These are phyloP conservation scores for Drosophila formosana DNA, from an alignment of 2,888 invertebrate species.

Conservation along the genomic window DNA sequence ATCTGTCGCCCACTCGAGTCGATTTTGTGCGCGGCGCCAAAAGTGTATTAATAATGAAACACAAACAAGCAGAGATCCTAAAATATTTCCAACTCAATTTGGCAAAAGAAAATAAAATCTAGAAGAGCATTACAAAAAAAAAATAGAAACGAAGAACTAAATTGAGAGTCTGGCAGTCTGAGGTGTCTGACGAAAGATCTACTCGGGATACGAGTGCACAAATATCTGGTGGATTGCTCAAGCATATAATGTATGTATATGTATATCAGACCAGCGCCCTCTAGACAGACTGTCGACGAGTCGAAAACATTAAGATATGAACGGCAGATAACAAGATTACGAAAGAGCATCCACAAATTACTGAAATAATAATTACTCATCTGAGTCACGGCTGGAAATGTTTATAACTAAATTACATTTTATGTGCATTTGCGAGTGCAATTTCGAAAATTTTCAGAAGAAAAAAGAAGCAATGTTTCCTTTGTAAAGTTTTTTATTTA, in stretches of 20 bases:
- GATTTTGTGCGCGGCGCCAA: slow-evolving; percentile 32
- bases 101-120: slow-evolving; percentile 16
- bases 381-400: slow-evolving; percentile 1
- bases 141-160: slow-evolving; percentile 1
- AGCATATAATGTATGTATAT: neutral
- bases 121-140: slow-evolving; percentile 6
- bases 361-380: neutral
- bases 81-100: slow-evolving; percentile 43
- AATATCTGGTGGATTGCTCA: slow-evolving; percentile 34
- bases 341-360: slow-evolving; percentile 18
- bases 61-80: neutral
- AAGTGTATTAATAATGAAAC: slow-evolving; percentile 28
- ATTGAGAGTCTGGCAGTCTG: slow-evolving; percentile 4
- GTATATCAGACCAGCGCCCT: neutral
- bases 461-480: too few relatives aligned
- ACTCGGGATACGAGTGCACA: slow-evolving; percentile 9
- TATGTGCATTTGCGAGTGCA: neutral
- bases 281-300: slow-evolving; percentile 31
- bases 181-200: slow-evolving; percentile 44
- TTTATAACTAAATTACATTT: neutral
- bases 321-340: slow-evolving; percentile 7
- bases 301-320: slow-evolving; percentile 10
- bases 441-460: neutral
- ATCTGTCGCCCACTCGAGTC: slow-evolving; percentile 55
- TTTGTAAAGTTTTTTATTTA: too few relatives aligned